phyloP scores from a whole-genome alignment of 1,140 invertebrate genomes.

The Diorhabda elongata region DNA sequence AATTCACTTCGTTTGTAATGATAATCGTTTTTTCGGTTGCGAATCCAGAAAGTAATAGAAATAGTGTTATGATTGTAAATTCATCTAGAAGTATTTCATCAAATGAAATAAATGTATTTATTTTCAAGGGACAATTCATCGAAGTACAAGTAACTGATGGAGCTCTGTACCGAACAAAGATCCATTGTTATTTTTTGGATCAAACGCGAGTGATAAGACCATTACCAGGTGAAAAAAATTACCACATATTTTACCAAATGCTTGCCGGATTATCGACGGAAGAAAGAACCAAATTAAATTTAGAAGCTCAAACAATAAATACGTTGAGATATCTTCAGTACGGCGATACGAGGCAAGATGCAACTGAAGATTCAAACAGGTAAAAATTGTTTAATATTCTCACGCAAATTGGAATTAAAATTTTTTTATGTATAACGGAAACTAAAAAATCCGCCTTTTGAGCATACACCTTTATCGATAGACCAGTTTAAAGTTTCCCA shows the following conservation, averaged over 20 bases:
- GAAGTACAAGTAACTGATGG: slow-evolving; percentile 96
- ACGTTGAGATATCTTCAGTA: slow-evolving; percentile 77
- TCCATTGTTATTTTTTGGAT: slow-evolving; percentile 92
- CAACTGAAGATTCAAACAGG: slow-evolving; percentile 66
- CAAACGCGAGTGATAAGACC: slow-evolving; percentile 86
- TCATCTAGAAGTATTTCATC: not conserved
- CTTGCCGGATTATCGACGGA: slow-evolving; percentile 82
- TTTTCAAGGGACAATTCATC: slow-evolving; percentile 84
- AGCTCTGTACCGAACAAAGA: slow-evolving; percentile 90
- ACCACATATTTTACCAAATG: slow-evolving; percentile 97
- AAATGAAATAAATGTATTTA: not conserved
- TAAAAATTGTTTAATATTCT: slow-evolving; percentile 16
- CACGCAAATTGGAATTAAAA: no score
- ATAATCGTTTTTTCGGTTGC: no score
- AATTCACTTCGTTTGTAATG: no score
- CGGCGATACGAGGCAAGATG: slow-evolving; percentile 70
- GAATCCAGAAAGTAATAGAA: no score
- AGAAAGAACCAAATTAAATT: slow-evolving; percentile 78
- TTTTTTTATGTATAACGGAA: no score
- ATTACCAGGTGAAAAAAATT: slow-evolving; percentile 85
- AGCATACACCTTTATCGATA: no score
- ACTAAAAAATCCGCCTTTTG: no score
- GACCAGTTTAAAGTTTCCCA: no score
- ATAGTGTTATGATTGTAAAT: no score
- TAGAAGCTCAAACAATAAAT: slow-evolving; percentile 76